These are phyloP conservation scores for Gobiocypris rarus DNA, from an alignment of 2,113 vertebrate genomes.

Conservation along the genomic window DNA sequence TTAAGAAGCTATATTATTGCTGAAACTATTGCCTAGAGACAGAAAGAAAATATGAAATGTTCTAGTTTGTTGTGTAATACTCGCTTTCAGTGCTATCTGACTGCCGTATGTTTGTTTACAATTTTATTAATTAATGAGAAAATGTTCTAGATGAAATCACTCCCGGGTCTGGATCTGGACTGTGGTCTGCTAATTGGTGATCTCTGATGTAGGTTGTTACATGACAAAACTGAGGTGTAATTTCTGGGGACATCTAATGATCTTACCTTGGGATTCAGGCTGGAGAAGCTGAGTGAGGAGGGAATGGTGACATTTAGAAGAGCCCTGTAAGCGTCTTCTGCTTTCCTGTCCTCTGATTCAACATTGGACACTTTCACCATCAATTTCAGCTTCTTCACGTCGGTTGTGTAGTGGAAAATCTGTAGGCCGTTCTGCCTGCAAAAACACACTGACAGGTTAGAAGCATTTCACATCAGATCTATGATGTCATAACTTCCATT, in stretches of 20 bases:
- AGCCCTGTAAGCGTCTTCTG: slow-evolving; percentile 88
- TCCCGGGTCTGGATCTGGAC: neutral
- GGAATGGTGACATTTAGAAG: slow-evolving; percentile 81
- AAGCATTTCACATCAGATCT: neutral
- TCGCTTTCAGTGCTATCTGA: too few species aligned
- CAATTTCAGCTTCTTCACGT: slow-evolving; percentile 76
- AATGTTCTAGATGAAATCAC: neutral
- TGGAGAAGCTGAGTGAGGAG: slow-evolving; percentile 75
- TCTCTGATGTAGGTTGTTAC: neutral
- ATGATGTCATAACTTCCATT: neutral
- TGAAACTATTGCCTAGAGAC: neutral
- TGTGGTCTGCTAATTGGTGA: neutral
- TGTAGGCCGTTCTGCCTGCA: slow-evolving; percentile 69
- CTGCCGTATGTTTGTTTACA: neutral
- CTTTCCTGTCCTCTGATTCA: slow-evolving; percentile 57
- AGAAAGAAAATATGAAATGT: neutral
- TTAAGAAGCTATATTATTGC: neutral
- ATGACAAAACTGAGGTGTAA: neutral
- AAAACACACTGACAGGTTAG: slow-evolving; percentile 36
- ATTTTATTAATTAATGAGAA: neutral
- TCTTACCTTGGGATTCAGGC: slow-evolving; percentile 71
- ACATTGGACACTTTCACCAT: slow-evolving; percentile 83
- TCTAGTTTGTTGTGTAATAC: too few species aligned
- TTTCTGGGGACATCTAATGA: neutral
- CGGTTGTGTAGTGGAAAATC: slow-evolving; percentile 77